Evolutionary conservation across 2,113 vertebrate species (phyloP).

Genomic region (Scopus umbretta): DNA sequence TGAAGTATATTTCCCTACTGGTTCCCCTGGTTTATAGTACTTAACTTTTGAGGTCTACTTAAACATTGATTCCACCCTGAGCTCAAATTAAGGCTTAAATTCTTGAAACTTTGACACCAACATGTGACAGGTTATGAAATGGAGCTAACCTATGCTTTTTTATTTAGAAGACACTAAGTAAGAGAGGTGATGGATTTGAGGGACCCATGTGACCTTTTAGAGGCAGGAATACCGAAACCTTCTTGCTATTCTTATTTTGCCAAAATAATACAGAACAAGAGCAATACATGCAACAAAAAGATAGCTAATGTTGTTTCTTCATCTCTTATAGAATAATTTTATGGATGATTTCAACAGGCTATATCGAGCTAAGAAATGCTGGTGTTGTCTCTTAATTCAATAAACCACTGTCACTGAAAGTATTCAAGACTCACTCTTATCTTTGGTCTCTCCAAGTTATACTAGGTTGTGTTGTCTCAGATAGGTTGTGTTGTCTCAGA

Average conservation of each 20-base stretch:
- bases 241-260: neutral
- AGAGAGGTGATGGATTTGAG: neutral
- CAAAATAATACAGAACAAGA: neutral
- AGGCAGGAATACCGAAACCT: neutral
- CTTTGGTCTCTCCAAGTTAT: neutral
- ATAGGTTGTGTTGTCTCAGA: neutral
- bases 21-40: neutral
- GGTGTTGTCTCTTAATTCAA: neutral
- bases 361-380: neutral
- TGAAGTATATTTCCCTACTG: neutral
- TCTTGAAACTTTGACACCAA: neutral
- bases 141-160: neutral
- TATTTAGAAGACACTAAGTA: neutral
- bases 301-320: neutral
- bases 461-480: neutral
- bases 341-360: neutral
- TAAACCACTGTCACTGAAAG: neutral
- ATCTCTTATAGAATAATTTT: neutral
- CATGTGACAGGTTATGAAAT: neutral
- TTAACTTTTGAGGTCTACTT: neutral
- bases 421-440: neutral
- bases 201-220: neutral
- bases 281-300: neutral
- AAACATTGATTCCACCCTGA: neutral
- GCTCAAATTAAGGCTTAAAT: neutral